A percentile compares a stretch with the other conserved stretches of the same genome.
Evolutionary conservation across 1,140 invertebrate genomes (phyloP).

Genomic region (Zaprionus davidi): DNA sequence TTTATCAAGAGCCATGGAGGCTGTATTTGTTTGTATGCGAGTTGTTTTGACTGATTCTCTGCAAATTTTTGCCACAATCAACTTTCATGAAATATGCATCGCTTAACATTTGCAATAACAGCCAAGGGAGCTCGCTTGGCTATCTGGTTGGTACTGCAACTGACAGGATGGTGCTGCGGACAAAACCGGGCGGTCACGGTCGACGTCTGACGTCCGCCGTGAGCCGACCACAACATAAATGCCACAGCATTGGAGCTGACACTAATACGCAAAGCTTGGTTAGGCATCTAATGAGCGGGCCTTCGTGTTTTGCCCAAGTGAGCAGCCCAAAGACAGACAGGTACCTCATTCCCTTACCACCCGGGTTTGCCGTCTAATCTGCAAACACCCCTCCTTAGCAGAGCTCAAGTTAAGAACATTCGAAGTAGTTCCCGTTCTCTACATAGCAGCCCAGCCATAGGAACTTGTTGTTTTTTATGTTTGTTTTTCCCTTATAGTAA

Average conservation of each 20-base stretch:
- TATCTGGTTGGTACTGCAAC: slow-evolving; percentile 30
- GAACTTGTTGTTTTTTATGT: background rate
- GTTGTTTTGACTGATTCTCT: slow-evolving; percentile 46
- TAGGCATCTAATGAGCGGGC: slow-evolving; percentile 73
- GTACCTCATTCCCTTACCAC: background rate
- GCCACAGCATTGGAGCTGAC: slow-evolving; percentile 69
- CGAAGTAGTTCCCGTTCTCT: slow-evolving; percentile 12
- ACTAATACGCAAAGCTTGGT: slow-evolving; percentile 75
- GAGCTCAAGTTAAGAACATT: slow-evolving; percentile 29
- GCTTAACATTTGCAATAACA: slow-evolving; percentile 56
- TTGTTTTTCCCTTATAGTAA: slow-evolving; percentile 8
- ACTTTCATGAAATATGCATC: slow-evolving; percentile 74
- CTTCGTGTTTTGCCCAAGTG: slow-evolving; percentile 39
- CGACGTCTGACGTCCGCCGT: background rate
- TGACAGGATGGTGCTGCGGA: slow-evolving; percentile 45
- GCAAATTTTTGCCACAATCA: slow-evolving; percentile 47
- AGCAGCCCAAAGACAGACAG: slow-evolving; percentile 26
- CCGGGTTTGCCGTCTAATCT: background rate
- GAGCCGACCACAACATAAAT: slow-evolving; percentile 57
- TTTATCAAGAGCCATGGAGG: slow-evolving; percentile 33
- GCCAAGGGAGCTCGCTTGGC: slow-evolving; percentile 6
- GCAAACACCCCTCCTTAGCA: background rate
- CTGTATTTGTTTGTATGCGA: background rate
- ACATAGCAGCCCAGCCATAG: background rate
- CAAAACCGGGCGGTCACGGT: slow-evolving; percentile 27